Base-by-base conservation (phyloP, 2,797 vertebrate species). In the Agapornis canus region DNA sequence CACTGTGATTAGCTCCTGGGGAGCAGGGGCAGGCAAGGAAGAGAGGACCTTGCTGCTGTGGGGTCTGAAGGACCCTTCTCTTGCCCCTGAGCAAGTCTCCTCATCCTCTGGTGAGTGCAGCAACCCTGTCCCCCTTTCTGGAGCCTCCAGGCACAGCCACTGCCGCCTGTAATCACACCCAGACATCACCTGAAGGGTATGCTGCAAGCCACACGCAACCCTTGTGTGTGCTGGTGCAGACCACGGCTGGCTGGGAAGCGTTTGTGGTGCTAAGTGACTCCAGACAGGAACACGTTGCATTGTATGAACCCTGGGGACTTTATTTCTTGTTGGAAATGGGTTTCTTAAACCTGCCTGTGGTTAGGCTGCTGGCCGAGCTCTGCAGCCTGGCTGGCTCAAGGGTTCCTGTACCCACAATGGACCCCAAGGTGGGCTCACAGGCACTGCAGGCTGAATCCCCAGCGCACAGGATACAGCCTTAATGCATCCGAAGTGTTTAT, bases 71-170 rank as follows among this genome's bases (percentile, higher is more conserved):
- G 27, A 35, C 22, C 35, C 48, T 51, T 21, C 29, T 27, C 40
- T 43, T 70, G 42, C 10, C 7, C 37, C 47, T 6, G 5, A 11
- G 25, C 18, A 35, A 32, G 27, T 49, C 16, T 21, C 49, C 43
- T 27, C 0, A 0, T 23, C 27, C 43, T 25, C 9, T 8, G 29
- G 47, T 2, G 26, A 54, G 29, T 0, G 25, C 56, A 72, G 66
- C 26, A 29, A 8, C 19, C 8, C 20, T 1, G 2, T 32, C 19
- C 31, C 42, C 15, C 32, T 37, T 56, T 23, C 63, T 47, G 77
- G 52, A 80, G 35, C 43, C 68, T 31, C 49, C 54, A 5, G 15
- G 47, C 66, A 54, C 0, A 6, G 71, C 48, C 65, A 22, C 43
- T 31, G 32, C 27, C 0, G 0, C 66, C 59, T 20, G 64, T 26